These are phyloP conservation scores for Parnassius apollo DNA, from an alignment of 2,888 invertebrate species.

Conservation along the genomic window DNA sequence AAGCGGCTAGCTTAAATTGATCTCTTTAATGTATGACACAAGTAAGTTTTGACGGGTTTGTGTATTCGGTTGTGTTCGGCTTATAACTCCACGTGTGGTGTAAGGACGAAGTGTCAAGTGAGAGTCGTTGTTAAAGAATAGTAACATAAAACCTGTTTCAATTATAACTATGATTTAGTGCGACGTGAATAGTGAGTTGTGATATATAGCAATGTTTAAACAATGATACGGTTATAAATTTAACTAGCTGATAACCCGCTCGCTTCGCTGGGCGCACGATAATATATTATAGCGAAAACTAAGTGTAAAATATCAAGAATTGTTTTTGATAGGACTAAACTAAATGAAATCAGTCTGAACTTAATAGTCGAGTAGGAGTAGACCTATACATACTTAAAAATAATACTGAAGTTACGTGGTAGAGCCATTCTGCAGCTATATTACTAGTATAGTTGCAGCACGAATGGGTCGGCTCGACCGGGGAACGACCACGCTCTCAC, in stretches of 20 bases:
- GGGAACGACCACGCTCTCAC: too few relatives aligned
- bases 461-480: too few relatives aligned
- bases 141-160: constrained; percentile 65
- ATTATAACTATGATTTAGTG: constrained; percentile 67
- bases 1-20: constrained; percentile 41
- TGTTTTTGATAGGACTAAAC: too few relatives aligned
- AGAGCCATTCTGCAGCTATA: too few relatives aligned
- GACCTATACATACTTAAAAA: too few relatives aligned
- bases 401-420: too few relatives aligned
- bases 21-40: constrained; percentile 29
- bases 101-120: constrained; percentile 72
- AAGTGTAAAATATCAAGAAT: too few relatives aligned
- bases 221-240: constrained; percentile 62
- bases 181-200: constrained; percentile 67
- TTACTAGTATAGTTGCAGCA: too few relatives aligned
- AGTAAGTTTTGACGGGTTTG: constrained; percentile 29
- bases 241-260: constrained; percentile 8
- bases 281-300: too few relatives aligned
- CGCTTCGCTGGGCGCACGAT: too few relatives aligned
- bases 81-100: constrained; percentile 55
- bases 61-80: constrained; percentile 28
- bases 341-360: too few relatives aligned
- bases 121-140: constrained; percentile 57
- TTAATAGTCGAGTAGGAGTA: too few relatives aligned
- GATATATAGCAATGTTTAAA: constrained; percentile 57